Evolutionary conservation across 1,140 invertebrate species (phyloP).

Genomic region (Gonatopus flavifemur): DNA sequence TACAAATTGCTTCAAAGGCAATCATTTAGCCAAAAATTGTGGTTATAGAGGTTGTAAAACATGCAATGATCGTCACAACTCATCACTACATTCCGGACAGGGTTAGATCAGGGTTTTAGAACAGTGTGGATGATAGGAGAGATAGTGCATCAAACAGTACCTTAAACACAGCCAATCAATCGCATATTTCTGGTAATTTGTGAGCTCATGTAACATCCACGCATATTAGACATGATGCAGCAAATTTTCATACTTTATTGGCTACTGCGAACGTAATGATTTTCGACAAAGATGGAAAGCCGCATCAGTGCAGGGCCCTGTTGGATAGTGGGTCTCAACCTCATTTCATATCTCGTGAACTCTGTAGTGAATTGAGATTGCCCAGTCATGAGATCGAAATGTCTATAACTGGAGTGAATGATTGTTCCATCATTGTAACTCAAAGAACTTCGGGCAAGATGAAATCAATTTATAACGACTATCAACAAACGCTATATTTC

Average conservation of each 20-base stretch:
- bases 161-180: no score
- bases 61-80: slow-evolving; percentile 24
- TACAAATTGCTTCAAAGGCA: slow-evolving; percentile 23
- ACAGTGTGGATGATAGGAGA: not conserved
- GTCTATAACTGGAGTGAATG: slow-evolving; percentile 6
- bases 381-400: not conserved
- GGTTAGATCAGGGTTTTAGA: no score
- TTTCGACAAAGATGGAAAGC: slow-evolving; percentile 8
- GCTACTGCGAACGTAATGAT: slow-evolving; percentile 18
- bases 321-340: slow-evolving; percentile 22
- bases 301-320: slow-evolving; percentile 12
- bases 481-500: not conserved
- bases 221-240: no score
- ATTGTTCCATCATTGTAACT: no score
- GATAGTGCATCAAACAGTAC: not conserved
- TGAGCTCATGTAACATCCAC: not conserved
- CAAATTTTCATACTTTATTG: no score
- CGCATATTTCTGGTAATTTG: no score
- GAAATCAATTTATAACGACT: slow-evolving; percentile 14
- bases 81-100: slow-evolving; percentile 19
- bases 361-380: slow-evolving; percentile 9
- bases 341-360: slow-evolving; percentile 16
- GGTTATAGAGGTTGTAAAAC: slow-evolving; percentile 17
- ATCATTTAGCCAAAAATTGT: slow-evolving; percentile 19
- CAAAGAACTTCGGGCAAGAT: slow-evolving; percentile 13